Conservation (phyloP, 2,888 invertebrate genomes). For the Nomada goodeniana region DNA sequence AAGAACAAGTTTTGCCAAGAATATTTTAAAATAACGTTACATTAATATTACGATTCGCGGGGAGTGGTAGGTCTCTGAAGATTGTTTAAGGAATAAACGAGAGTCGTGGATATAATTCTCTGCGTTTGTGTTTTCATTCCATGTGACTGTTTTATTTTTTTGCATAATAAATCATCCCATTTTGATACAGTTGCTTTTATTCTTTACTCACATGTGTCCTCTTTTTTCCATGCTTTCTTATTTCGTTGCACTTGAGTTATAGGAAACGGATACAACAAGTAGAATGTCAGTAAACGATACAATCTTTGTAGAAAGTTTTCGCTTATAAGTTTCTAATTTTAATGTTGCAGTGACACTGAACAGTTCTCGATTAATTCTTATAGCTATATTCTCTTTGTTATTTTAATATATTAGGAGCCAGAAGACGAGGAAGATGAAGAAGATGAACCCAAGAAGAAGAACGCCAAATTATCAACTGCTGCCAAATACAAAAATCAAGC, state of each 20-base stretch:
- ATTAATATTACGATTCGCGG: slow-evolving; percentile 46
- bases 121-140: slow-evolving; percentile 67
- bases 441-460: slow-evolving; percentile 92
- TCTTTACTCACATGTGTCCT: slow-evolving; percentile 72
- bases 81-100: slow-evolving; percentile 56
- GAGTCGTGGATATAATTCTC: slow-evolving; percentile 55
- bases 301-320: slow-evolving; percentile 38
- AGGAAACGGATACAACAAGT: neutral
- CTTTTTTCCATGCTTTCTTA: slow-evolving; percentile 46
- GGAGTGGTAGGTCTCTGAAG: slow-evolving; percentile 38
- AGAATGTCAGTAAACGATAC: slow-evolving; percentile 58
- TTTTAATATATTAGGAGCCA: slow-evolving; percentile 85
- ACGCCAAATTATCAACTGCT: slow-evolving; percentile 89
- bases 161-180: slow-evolving; percentile 77
- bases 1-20: slow-evolving; percentile 45
- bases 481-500: slow-evolving; percentile 89
- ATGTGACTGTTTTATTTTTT: slow-evolving; percentile 65
- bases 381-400: slow-evolving; percentile 58
- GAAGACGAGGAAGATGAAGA: slow-evolving; percentile 91
- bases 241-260: neutral
- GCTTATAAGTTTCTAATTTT: neutral
- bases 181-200: slow-evolving; percentile 73
- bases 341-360: neutral
- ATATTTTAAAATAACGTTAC: slow-evolving; percentile 56
- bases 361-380: slow-evolving; percentile 6